Conservation (phyloP, 2,113 vertebrate species). For the Dipodomys stephensi region DNA sequence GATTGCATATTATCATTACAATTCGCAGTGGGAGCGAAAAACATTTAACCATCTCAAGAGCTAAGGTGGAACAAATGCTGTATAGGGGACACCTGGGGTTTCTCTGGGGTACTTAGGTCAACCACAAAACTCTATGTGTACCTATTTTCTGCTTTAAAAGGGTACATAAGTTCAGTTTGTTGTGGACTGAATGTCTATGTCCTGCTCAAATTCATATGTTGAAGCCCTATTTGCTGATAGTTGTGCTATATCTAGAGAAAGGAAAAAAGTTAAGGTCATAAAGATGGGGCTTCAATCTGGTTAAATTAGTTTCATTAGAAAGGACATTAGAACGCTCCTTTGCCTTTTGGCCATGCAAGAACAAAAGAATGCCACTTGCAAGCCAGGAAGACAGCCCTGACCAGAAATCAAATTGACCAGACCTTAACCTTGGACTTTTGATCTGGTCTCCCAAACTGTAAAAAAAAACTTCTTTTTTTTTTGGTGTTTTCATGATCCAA, state of each 20-base stretch:
- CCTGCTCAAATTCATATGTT: not conserved
- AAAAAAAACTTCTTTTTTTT: not conserved
- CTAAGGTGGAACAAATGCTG: not conserved
- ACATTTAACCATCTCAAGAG: not conserved
- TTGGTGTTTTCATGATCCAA: not conserved
- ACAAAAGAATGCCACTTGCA: not conserved
- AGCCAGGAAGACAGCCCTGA: not conserved
- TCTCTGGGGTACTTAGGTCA: not conserved
- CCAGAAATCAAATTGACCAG: not conserved
- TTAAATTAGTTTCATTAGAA: not conserved
- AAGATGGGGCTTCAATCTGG: not conserved
- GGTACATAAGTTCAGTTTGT: not conserved
- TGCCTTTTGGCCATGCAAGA: too few relatives aligned
- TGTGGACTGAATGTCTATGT: not conserved
- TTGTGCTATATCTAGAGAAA: not conserved
- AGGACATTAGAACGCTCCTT: not conserved
- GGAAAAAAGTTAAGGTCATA: not conserved
- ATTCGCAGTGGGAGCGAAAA: not conserved
- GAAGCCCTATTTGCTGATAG: not conserved
- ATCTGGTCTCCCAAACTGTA: not conserved
- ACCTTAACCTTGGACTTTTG: not conserved
- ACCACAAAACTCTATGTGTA: not conserved
- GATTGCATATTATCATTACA: not conserved
- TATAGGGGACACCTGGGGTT: not conserved
- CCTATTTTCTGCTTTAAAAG: not conserved